A percentile compares a stretch with the other conserved stretches of the same genome.
These are phyloP conservation scores for Babylonia areolata DNA, from an alignment of 1,140 invertebrate species.

Conservation along the genomic window DNA sequence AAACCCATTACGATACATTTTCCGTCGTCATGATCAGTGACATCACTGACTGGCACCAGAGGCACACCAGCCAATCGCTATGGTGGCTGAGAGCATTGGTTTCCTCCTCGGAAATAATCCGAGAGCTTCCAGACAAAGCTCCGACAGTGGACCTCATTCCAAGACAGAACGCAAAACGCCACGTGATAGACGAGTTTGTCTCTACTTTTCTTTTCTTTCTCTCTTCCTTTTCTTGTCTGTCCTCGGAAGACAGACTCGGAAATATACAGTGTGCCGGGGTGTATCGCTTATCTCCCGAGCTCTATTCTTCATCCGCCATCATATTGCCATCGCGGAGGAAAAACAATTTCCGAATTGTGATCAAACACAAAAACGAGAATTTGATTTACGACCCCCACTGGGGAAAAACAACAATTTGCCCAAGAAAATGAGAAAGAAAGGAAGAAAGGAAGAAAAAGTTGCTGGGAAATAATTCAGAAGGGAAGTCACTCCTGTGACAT, in stretches of 20 bases:
- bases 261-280: background rate
- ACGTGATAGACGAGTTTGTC: background rate
- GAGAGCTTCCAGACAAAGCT: too few relatives aligned
- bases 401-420: background rate
- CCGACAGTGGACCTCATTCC: background rate
- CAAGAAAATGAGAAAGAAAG: background rate
- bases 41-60: too few relatives aligned
- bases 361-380: constrained; percentile 12
- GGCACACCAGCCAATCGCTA: too few relatives aligned
- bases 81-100: too few relatives aligned
- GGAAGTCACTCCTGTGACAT: constrained; percentile 3
- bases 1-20: too few relatives aligned
- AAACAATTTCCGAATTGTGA: constrained; percentile 7
- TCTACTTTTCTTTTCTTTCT: background rate
- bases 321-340: background rate
- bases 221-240: background rate
- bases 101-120: too few relatives aligned
- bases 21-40: too few relatives aligned
- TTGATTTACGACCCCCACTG: background rate
- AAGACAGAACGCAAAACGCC: background rate
- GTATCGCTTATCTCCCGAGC: background rate
- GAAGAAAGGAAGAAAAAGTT: background rate
- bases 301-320: background rate
- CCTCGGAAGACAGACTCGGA: background rate
- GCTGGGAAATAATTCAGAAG: background rate